Evolutionary conservation across 2,797 vertebrate genomes (phyloP), one percentile per base, ranked within the genome.

Genomic region (Scolopax bukidnonensis): DNA sequence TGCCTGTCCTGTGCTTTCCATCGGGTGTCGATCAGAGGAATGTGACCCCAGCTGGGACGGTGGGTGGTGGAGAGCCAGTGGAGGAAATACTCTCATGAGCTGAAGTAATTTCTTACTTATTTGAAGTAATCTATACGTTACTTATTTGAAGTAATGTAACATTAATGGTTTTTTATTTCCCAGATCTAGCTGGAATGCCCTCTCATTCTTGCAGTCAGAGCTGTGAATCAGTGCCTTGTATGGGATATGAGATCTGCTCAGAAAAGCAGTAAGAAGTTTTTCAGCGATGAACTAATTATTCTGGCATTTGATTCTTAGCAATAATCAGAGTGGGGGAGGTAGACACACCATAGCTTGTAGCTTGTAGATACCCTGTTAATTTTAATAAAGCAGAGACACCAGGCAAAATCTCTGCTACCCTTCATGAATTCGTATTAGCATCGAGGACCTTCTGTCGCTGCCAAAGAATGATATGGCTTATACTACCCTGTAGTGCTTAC

Each of bases 201-300:
- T 86, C 65, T 84, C 59, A 21, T 78, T 20, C 40, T 93, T 84
- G 24, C 41, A 65, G 8, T 36, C 63, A 63, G 70, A 94, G 56
- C 43, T 88, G 50, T 69, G 85, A 91, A 79, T 73, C 18, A 7
- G 75, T 93, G 65, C 47, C 57, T 84, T 54, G 20, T 67, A 76
- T 45, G 54, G n/a, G 36, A 67, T 65, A 86, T 12, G 47, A 76
- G 38, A 84, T 86, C 47, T 91, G 24, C 59, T 81, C 63, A 63
- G 80, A 63, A 94, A 93, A 63, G 61, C 0, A 0, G 24, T 68
- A 38, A 40, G 14, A 90, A 78, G 41, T 45, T 92, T 50, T 84
- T 79, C n/a, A 76, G 67, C 79, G 93, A 73, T 32, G 17, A 86
- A 88, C 67, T 77, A 84, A 84, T 90, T 91, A 54, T 76, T 90